Percentiles rank a stretch among this genome's conserved stretches.
phyloP scores from a whole-genome alignment of 2,888 invertebrate species.

The Perdita meconis region DNA sequence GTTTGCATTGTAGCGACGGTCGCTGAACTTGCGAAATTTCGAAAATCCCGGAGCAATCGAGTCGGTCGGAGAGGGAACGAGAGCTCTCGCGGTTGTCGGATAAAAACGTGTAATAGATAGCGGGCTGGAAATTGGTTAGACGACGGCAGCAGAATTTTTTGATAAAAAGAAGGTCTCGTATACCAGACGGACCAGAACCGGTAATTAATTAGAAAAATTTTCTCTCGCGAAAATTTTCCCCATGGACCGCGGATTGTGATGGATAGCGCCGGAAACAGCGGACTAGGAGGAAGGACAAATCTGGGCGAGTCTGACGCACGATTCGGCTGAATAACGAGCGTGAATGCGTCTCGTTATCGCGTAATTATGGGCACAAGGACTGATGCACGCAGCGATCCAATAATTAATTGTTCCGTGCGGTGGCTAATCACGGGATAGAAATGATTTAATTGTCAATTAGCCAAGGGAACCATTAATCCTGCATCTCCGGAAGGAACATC shows the following conservation, averaged over 20 bases:
- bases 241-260: slow-evolving; percentile 52
- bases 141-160: background rate
- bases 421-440: background rate
- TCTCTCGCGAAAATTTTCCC: slow-evolving; percentile 25
- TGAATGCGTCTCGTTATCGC: slow-evolving; percentile 32
- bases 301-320: slow-evolving; percentile 27
- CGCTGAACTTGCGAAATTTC: background rate
- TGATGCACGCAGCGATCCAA: background rate
- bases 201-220: slow-evolving; percentile 63
- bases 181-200: slow-evolving; percentile 39
- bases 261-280: slow-evolving; percentile 10
- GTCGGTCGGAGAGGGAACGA: background rate
- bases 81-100: background rate
- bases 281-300: slow-evolving; percentile 33
- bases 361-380: slow-evolving; percentile 32
- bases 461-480: background rate
- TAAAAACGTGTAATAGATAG: slow-evolving; percentile 22
- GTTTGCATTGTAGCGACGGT: slow-evolving; percentile 5
- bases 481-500: background rate
- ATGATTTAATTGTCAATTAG: slow-evolving; percentile 6
- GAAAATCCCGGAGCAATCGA: background rate
- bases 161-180: slow-evolving; percentile 34
- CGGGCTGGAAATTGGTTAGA: slow-evolving; percentile 5
- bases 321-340: slow-evolving; percentile 42
- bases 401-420: slow-evolving; percentile 21